Evolutionary conservation across 2,888 invertebrate genomes (phyloP).

Genomic region (Gari tellinella): DNA sequence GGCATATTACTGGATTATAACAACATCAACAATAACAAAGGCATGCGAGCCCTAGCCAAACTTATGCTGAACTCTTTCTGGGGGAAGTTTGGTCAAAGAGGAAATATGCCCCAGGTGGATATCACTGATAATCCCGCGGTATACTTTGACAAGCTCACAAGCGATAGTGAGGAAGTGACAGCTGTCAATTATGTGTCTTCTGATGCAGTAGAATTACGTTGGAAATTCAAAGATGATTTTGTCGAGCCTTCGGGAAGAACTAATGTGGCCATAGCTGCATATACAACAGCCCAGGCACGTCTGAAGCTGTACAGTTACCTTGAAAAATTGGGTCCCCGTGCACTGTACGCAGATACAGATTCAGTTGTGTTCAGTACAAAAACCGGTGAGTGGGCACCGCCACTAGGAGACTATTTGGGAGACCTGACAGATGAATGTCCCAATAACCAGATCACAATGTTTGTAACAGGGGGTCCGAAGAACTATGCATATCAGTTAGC

Average conservation of each 20-base stretch:
- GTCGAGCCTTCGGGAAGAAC: constrained; percentile 12
- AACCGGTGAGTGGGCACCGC: constrained; percentile 42
- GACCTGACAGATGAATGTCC: constrained; percentile 81
- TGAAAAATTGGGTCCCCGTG: constrained; percentile 15
- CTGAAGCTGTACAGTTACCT: constrained; percentile 31
- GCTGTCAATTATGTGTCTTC: constrained; percentile 10
- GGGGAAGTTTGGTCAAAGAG: no score
- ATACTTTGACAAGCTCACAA: constrained; percentile 18
- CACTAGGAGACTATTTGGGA: constrained; percentile 75
- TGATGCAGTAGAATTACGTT: constrained; percentile 16
- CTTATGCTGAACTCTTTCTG: background rate
- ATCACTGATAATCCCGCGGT: background rate
- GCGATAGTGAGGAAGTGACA: constrained; percentile 6
- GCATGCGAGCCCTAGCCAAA: constrained; percentile 26
- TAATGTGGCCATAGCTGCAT: constrained; percentile 30
- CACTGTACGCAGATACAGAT: constrained; percentile 31
- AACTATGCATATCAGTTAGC: no score
- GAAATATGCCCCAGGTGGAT: constrained; percentile 15
- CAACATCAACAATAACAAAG: constrained; percentile 23
- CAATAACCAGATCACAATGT: constrained; percentile 49
- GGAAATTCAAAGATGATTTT: constrained; percentile 20
- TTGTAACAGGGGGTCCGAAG: no score
- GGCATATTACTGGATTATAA: no score
- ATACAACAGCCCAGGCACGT: constrained; percentile 41
- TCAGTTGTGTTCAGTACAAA: constrained; percentile 20